These are phyloP conservation scores for Phaethornis superciliosus DNA, from an alignment of 2,113 vertebrate genomes.

Conservation along the genomic window DNA sequence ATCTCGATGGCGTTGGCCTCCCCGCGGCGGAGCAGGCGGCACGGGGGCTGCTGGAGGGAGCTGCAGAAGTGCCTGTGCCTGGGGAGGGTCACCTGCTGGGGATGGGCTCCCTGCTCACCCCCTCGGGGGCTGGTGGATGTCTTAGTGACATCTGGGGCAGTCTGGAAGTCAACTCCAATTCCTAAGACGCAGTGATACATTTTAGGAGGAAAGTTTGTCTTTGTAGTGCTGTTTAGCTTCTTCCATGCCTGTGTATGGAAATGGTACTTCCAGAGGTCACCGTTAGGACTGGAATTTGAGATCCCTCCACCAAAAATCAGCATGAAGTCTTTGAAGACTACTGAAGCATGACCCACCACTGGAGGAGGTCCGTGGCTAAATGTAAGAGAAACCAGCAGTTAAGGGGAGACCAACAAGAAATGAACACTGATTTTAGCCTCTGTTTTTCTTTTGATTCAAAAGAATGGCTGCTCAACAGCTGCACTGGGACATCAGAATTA, in stretches of 20 bases:
- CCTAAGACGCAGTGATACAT: conserved; percentile 83
- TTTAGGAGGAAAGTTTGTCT: conserved; percentile 69
- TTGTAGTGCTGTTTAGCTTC: conserved; percentile 61
- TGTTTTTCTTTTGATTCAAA: not conserved
- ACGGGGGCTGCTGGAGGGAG: not conserved
- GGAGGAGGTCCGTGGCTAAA: conserved; percentile 84
- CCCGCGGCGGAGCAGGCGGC: not conserved
- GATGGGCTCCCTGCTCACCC: not conserved
- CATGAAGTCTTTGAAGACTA: conserved; percentile 82
- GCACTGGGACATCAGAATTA: not conserved
- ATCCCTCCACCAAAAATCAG: conserved; percentile 85
- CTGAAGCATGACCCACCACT: conserved; percentile 81
- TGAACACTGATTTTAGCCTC: not conserved
- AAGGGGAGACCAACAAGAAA: not conserved
- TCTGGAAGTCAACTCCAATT: conserved; percentile 73
- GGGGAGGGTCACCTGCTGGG: not conserved
- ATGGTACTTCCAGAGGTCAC: conserved; percentile 81
- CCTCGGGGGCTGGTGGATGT: not conserved
- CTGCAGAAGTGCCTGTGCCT: not conserved
- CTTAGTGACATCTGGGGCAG: not conserved
- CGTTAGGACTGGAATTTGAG: conserved; percentile 62
- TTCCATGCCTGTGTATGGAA: conserved; percentile 79
- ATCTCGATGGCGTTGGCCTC: conserved; percentile 76
- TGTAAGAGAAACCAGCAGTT: conserved; percentile 13
- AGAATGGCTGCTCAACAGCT: not conserved